A percentile compares a stretch with the other conserved stretches of the same genome.
These are phyloP conservation scores for Helicoverpa armigera DNA, from an alignment of 1,140 invertebrate species.

Conservation along the genomic window DNA sequence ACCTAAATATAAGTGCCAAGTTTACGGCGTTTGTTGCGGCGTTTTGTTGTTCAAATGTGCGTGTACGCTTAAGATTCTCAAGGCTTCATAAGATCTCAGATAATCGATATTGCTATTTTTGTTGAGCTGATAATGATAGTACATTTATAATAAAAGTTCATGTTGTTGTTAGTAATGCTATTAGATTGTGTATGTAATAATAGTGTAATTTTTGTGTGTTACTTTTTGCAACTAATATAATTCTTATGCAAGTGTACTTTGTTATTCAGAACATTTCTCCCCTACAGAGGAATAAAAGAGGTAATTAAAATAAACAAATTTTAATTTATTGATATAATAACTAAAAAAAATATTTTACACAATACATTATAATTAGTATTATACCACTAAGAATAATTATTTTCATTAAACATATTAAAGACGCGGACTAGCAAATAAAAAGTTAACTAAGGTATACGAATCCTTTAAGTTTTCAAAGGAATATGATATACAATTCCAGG, in stretches of 20 bases:
- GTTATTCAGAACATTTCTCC: no score
- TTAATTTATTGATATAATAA: conserved; percentile 86
- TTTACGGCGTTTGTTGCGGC: not conserved
- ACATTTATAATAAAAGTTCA: no score
- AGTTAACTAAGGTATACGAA: conserved; percentile 77
- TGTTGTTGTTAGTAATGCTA: no score
- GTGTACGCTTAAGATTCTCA: no score
- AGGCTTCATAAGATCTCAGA: no score
- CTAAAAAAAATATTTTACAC: conserved; percentile 85
- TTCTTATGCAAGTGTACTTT: no score
- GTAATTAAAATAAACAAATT: conserved; percentile 83
- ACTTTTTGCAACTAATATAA: no score
- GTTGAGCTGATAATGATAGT: not conserved
- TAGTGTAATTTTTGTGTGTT: not conserved
- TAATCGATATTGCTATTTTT: not conserved
- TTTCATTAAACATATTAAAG: conserved; percentile 81
- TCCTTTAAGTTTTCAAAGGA: conserved; percentile 57
- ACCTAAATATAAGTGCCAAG: not conserved
- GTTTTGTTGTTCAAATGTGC: not conserved
- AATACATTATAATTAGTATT: conserved; percentile 86
- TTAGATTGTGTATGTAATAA: no score
- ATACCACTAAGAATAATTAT: conserved; percentile 84
- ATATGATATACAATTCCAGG: conserved; percentile 40
- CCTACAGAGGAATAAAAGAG: conserved; percentile 37
- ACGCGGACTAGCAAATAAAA: conserved; percentile 84